Evolutionary conservation across 2,888 invertebrate genomes (phyloP), one percentile per base, ranked within the genome.

Genomic region (Hoplodrina blanda): DNA sequence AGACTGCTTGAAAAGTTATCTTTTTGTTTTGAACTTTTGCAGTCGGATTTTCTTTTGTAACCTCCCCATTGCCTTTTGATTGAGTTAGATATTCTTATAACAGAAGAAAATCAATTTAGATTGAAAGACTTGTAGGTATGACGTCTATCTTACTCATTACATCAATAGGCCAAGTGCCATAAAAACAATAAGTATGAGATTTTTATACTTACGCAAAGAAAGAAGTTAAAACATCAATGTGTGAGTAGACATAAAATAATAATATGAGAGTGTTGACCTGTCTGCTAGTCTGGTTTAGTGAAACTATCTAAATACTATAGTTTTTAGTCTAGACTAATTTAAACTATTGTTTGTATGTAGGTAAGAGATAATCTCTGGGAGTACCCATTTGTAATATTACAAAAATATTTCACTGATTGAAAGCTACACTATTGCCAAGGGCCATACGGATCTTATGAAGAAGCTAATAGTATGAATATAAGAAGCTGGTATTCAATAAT

Each of bases 251-350:
- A 37, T 37, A 37, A 37, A 8, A 37, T 8, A 37, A 37, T 37
- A 37, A 37, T 73, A 84, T 59, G 76, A 76, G 87, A 59, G 44
- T 74, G 52, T 78, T 84, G 85, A 80, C 82, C 84, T 80, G 84
- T 81, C 81, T 85, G 72, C 77, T 73, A 69, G 81, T 79, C 81
- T 86, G 73, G 55, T 74, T 67, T 66, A 50, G 44, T 55, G 20
- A 57, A 70, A 68, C 62, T 56, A 53, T 60, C 64, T 63, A 37
- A 8, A 37, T 37, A 37, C 37, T 37, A 37, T 37, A 37, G 37
- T 37, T 37, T 37, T 37, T 8, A 41, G 41, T 41, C 41, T 41
- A 41, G 41, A 13, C 41, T 41, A 41, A 41, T 41, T 10, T 13
- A 41, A 13, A 11, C 41, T 37, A 37, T 37, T 37, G 37, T 37